phyloP scores from a whole-genome alignment of 2,888 invertebrate genomes.

The Sesia apiformis region DNA sequence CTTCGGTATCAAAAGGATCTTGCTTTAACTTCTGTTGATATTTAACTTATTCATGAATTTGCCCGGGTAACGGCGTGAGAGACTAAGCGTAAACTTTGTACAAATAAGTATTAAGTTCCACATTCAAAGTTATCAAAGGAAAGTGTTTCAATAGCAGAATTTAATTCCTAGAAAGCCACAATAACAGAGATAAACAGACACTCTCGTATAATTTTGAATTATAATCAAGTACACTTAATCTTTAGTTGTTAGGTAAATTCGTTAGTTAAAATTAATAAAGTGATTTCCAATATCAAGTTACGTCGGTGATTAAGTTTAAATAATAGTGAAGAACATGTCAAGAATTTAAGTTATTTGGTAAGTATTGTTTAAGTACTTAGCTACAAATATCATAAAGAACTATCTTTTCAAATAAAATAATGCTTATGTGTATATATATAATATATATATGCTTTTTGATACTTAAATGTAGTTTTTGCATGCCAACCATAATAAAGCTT shows the following conservation, averaged over 20 bases:
- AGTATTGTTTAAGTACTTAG: no score
- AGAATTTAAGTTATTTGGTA: no score
- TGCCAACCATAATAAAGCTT: no score
- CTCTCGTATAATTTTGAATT: constrained; percentile 1
- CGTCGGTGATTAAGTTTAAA: no score
- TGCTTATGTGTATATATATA: no score
- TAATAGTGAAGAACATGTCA: no score
- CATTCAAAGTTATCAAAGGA: background rate
- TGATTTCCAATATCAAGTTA: no score
- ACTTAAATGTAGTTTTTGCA: no score
- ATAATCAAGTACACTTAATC: background rate
- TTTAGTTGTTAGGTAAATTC: background rate
- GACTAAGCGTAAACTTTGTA: background rate
- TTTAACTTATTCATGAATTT: background rate
- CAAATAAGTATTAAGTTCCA: background rate
- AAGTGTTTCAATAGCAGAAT: constrained; percentile 3
- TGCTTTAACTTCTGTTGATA: background rate
- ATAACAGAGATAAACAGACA: constrained; percentile 3
- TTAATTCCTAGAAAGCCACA: background rate
- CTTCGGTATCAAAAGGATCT: background rate
- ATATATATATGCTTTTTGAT: no score
- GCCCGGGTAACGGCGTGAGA: background rate
- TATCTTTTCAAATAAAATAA: no score
- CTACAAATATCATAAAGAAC: no score
- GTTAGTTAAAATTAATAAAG: no score